phyloP scores from a whole-genome alignment of 2,888 invertebrate species.

The Coenonympha glycerion region DNA sequence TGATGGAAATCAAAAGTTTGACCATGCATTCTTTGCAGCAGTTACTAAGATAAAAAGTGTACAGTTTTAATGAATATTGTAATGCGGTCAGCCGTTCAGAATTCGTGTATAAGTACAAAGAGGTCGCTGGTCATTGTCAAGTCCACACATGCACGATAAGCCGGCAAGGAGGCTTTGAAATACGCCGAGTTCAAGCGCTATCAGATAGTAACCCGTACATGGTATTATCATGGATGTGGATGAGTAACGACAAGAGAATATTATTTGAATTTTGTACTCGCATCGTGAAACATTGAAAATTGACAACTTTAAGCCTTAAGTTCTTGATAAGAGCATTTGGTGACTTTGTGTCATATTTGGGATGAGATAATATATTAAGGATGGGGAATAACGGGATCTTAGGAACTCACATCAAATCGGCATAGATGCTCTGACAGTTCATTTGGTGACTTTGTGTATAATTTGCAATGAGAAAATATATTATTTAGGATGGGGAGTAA shows the following conservation, averaged over 20 bases:
- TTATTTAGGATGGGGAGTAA: too few relatives aligned
- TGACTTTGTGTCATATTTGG: too few relatives aligned
- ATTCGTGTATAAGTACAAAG: constrained; percentile 29
- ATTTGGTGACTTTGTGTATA: too few relatives aligned
- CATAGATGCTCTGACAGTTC: too few relatives aligned
- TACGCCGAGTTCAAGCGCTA: constrained; percentile 35
- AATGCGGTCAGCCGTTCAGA: constrained; percentile 19
- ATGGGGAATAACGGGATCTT: too few relatives aligned
- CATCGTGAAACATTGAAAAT: not conserved
- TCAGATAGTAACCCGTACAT: constrained; percentile 22
- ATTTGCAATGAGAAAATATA: too few relatives aligned
- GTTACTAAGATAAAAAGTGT: constrained; percentile 16
- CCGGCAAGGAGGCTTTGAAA: constrained; percentile 8
- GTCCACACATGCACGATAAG: constrained; percentile 12
- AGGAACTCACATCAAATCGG: too few relatives aligned
- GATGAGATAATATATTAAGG: too few relatives aligned
- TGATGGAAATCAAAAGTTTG: constrained; percentile 5
- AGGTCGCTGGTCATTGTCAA: constrained; percentile 33
- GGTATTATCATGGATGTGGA: not conserved
- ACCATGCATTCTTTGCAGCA: constrained; percentile 1
- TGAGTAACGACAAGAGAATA: not conserved
- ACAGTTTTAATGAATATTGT: constrained; percentile 26
- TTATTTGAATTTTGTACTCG: too few relatives aligned
- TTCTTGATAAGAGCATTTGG: not conserved
- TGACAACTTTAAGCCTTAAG: not conserved